These are phyloP conservation scores for Drosophila putrida DNA, from an alignment of 2,888 invertebrate species.

Conservation along the genomic window DNA sequence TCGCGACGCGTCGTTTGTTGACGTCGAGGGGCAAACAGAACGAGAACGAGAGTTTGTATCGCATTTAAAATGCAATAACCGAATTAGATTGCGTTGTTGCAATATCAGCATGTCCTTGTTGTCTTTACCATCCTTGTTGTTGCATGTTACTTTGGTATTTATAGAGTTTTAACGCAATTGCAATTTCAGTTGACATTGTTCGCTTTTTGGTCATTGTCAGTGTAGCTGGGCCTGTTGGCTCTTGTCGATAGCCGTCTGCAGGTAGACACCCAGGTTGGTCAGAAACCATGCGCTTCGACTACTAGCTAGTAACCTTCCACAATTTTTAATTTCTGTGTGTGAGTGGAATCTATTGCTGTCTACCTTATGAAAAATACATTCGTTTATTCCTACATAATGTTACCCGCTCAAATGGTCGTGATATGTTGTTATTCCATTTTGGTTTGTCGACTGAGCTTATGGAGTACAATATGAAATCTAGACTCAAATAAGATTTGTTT, in stretches of 20 bases:
- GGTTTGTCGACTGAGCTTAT: constrained; percentile 5
- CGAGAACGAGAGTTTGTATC: constrained; percentile 61
- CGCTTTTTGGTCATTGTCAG: constrained; percentile 64
- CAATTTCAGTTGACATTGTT: constrained; percentile 80
- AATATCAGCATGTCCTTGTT: constrained; percentile 50
- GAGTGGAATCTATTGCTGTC: constrained; percentile 56
- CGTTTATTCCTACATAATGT: constrained; percentile 57
- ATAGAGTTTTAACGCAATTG: constrained; percentile 83
- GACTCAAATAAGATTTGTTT: background rate
- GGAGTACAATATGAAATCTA: constrained; percentile 1
- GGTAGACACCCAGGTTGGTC: constrained; percentile 40
- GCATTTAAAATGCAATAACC: constrained; percentile 83
- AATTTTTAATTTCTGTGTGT: constrained; percentile 9
- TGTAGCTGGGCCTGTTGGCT: constrained; percentile 27
- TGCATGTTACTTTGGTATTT: constrained; percentile 80
- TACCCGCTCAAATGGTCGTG: constrained; percentile 37
- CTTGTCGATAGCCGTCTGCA: constrained; percentile 60
- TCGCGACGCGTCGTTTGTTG: constrained; percentile 1
- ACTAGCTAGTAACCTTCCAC: background rate
- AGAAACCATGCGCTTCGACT: background rate
- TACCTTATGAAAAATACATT: constrained; percentile 79
- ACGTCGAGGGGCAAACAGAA: constrained; percentile 46
- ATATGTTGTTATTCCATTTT: constrained; percentile 39
- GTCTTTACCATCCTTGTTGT: constrained; percentile 38
- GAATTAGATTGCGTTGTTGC: constrained; percentile 79